Evolutionary conservation across 2,888 invertebrate species (phyloP).

Genomic region (Bruchidius siliquastri): DNA sequence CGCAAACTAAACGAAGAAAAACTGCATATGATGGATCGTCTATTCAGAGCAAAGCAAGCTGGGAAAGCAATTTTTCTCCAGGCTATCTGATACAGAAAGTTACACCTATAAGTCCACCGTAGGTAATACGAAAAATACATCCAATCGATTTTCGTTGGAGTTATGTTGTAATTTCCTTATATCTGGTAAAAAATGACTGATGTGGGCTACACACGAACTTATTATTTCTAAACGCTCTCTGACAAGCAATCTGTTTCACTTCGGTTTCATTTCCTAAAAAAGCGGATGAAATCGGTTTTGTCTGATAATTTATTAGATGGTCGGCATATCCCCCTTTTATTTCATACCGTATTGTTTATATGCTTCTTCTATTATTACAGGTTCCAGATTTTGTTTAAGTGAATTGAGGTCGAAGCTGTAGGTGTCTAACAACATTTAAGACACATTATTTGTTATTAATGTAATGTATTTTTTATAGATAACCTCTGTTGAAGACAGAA

Average conservation of each 20-base stretch:
- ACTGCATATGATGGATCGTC: background rate
- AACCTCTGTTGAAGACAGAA: too few species aligned
- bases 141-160: conserved; percentile 39
- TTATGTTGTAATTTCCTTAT: conserved; percentile 47
- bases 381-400: background rate
- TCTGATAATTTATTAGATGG: background rate
- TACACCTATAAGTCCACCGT: conserved; percentile 39
- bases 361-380: background rate
- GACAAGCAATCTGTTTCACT: conserved; percentile 46
- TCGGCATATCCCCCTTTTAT: background rate
- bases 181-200: conserved; percentile 46
- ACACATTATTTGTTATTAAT: too few species aligned
- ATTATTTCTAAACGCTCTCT: conserved; percentile 46
- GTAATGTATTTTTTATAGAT: too few species aligned
- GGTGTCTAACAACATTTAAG: too few species aligned
- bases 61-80: conserved; percentile 6
- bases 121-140: conserved; percentile 35
- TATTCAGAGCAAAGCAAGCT: background rate
- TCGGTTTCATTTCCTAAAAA: conserved; percentile 28
- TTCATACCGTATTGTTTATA: background rate
- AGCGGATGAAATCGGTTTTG: background rate
- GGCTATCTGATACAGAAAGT: conserved; percentile 31
- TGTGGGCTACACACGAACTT: conserved; percentile 47
- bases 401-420: too few species aligned
- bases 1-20: background rate